Conservation (phyloP, 2,888 invertebrate genomes). For the Eupithecia abbreviata region DNA sequence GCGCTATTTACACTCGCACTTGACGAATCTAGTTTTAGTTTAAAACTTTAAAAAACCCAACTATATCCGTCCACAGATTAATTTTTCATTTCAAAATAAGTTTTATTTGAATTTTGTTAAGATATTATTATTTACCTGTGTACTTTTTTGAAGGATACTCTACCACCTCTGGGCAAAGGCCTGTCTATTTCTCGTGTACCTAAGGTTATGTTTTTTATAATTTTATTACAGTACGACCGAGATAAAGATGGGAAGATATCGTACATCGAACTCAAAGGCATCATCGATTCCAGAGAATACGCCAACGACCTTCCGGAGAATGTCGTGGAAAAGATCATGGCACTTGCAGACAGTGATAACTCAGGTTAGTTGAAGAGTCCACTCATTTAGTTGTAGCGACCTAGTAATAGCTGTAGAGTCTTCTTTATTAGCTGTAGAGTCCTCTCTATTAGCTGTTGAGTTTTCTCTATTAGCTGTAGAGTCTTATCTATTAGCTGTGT, state of each 20-base stretch:
- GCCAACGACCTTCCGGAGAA: constrained; percentile 88
- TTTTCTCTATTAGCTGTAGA: not conserved
- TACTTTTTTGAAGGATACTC: no score
- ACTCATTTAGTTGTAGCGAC: not conserved
- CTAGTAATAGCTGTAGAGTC: not conserved
- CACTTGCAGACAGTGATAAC: constrained; percentile 84
- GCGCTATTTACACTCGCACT: no score
- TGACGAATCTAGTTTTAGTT: no score
- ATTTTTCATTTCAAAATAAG: no score
- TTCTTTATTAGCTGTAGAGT: not conserved
- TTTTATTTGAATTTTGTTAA: no score
- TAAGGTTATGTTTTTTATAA: not conserved
- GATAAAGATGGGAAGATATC: constrained; percentile 89
- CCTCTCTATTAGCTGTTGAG: not conserved
- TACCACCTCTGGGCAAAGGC: no score
- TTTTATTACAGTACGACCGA: constrained; percentile 84
- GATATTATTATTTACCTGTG: no score
- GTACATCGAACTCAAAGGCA: constrained; percentile 85
- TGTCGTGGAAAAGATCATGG: constrained; percentile 87
- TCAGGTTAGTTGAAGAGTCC: constrained; percentile 57
- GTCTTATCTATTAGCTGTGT: not conserved
- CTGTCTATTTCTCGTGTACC: no score
- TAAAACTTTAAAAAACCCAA: no score
- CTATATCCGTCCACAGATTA: no score
- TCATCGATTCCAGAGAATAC: constrained; percentile 85